These are phyloP conservation scores for Noctua janthe DNA, from an alignment of 2,888 invertebrate genomes.

Conservation along the genomic window DNA sequence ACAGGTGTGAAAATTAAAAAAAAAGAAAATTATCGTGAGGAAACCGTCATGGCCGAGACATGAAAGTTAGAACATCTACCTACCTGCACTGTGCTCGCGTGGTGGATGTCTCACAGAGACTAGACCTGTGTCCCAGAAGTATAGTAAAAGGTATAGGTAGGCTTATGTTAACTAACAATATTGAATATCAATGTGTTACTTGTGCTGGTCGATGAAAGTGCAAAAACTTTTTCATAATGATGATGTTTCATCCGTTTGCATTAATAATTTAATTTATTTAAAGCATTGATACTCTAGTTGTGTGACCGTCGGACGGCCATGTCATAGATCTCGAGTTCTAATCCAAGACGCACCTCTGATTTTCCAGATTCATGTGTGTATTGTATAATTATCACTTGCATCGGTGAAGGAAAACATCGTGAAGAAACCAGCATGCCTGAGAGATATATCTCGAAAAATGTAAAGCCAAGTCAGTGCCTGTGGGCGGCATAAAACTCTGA, in stretches of 20 bases:
- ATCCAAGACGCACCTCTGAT: too few species aligned
- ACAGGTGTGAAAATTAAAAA: too few species aligned
- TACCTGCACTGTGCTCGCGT: background rate
- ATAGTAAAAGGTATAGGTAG: background rate
- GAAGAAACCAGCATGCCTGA: too few species aligned
- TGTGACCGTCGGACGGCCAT: too few species aligned
- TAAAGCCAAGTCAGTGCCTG: too few species aligned
- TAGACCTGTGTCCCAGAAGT: background rate
- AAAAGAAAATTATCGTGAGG: background rate
- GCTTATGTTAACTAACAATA: background rate
- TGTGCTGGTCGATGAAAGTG: background rate
- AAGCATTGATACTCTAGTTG: too few species aligned
- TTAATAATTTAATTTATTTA: background rate
- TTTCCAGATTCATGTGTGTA: too few species aligned
- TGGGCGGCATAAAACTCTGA: too few species aligned
- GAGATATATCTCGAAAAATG: too few species aligned
- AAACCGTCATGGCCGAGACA: background rate
- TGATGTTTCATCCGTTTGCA: background rate
- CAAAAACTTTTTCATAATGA: background rate
- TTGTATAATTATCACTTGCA: too few species aligned
- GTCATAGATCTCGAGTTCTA: too few species aligned
- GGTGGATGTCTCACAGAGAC: background rate
- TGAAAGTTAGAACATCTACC: background rate
- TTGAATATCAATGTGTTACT: background rate
- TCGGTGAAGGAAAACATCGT: too few species aligned